phyloP scores from a whole-genome alignment of 2,113 vertebrate genomes.

The Prietella phreatophila region DNA sequence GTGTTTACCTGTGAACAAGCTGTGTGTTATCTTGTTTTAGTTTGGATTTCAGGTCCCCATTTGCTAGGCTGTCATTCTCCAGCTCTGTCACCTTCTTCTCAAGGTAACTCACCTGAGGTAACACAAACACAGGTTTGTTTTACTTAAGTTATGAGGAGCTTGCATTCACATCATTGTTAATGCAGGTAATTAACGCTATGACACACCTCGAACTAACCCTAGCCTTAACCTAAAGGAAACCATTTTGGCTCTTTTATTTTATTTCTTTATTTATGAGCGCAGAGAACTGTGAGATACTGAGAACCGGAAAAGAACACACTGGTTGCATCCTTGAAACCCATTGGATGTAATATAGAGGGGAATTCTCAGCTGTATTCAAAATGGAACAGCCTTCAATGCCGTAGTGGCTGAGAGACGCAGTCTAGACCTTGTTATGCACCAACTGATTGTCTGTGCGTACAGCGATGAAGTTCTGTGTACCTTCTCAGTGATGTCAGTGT shows the following conservation, averaged over 20 bases:
- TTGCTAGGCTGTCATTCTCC: slow-evolving; percentile 88
- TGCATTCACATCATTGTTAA: background rate
- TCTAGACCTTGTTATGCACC: background rate
- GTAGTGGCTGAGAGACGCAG: background rate
- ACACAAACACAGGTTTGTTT: background rate
- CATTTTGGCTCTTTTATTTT: background rate
- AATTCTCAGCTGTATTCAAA: background rate
- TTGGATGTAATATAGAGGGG: background rate
- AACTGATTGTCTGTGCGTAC: background rate
- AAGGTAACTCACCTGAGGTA: slow-evolving; percentile 85
- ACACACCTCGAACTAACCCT: background rate
- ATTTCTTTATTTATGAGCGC: background rate
- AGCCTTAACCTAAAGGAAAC: background rate
- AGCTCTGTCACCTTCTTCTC: slow-evolving; percentile 96
- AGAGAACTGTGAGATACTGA: background rate
- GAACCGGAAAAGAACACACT: background rate
- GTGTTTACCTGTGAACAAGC: slow-evolving; percentile 89
- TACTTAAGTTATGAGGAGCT: background rate
- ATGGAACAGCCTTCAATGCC: background rate
- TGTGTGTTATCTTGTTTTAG: slow-evolving; percentile 94
- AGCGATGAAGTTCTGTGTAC: slow-evolving; percentile 57
- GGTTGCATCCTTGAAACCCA: background rate
- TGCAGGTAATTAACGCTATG: background rate
- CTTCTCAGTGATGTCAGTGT: slow-evolving; percentile 88
- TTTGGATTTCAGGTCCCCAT: slow-evolving; percentile 89